phyloP scores from a whole-genome alignment of 2,113 vertebrate species.

The Microtus pennsylvanicus region DNA sequence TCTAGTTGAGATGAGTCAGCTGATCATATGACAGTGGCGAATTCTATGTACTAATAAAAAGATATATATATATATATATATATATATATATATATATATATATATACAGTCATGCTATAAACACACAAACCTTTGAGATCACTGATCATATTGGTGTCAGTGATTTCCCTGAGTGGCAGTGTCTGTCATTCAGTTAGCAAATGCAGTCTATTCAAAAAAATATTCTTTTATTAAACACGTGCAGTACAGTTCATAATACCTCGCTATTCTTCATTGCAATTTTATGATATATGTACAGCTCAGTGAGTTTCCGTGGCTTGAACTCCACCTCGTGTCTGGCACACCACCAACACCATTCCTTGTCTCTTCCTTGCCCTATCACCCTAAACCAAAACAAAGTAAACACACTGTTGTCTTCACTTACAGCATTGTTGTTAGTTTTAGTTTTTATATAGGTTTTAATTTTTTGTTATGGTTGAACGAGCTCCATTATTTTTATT shows the following conservation, averaged over 20 bases:
- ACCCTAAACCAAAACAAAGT: not conserved
- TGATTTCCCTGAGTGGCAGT: too few relatives aligned
- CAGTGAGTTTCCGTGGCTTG: not conserved
- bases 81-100: too few relatives aligned
- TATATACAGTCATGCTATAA: too few relatives aligned
- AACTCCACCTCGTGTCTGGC: rapidly evolving
- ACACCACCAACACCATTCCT: too few relatives aligned
- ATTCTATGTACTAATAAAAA: not conserved
- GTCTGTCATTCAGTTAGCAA: too few relatives aligned
- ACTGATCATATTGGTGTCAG: too few relatives aligned
- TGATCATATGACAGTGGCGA: not conserved
- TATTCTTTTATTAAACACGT: too few relatives aligned
- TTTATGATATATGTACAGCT: not conserved
- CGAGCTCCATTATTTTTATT: not conserved
- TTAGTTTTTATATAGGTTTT: not conserved
- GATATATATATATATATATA: not conserved
- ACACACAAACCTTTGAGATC: too few relatives aligned
- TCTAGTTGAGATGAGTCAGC: not conserved
- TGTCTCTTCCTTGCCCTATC: not conserved
- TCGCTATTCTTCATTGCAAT: not conserved
- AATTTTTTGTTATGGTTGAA: not conserved
- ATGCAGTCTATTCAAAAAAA: too few relatives aligned
- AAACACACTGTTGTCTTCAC: not conserved
- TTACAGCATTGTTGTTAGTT: not conserved
- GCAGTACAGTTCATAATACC: too few relatives aligned